Base-by-base conservation (phyloP, 2,888 invertebrate species). In the Junonia oenone region DNA sequence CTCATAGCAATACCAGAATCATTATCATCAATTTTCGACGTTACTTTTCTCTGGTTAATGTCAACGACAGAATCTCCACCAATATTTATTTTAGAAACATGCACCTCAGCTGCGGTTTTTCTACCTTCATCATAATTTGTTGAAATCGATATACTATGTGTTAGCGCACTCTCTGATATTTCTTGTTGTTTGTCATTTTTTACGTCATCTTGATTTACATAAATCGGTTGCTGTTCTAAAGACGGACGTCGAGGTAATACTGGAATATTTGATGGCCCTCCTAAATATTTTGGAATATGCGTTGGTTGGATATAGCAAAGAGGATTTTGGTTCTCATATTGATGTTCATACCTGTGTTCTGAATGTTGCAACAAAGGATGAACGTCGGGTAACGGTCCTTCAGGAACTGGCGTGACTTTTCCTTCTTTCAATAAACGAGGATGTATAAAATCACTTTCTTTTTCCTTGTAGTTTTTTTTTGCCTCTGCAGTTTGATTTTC, bases 1-100 rank as follows among this genome's bases (percentile, higher is more conserved):
- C 94, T 93, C 89, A 96, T 93, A 6, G 94, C 94, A 63, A 95
- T 95, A 0, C 95, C 95, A 0, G 96, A 95, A 74, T 96, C 96
- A 70, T 95, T 94, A 69, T 95, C 95, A 64, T 94, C 94, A 55
- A 87, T 68, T 60, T 87, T 87, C 2, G 81, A 70, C 37, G 73
- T 66, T 2, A 71, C 53, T 53, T 66, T 75, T 64, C 78, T 78
- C 51, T 72, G 75, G 59, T 66, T 66, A 29, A 74, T 60, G 35
- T 83, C 78, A 31, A 68, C 60, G n/a, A 54, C 53, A 61, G 63
- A 69, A 59, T 89, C 88, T 51, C 86, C 84, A 29, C 89, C 86
- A 53, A 89, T 89, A 65, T 85, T 89, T 63, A 90, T 87, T 58
- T 92, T 92, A 14, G 92, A 91, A 37, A 91, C 92, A 62, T 92